Conservation (phyloP, 2,888 invertebrate species). For the Syrphus vitripennis region DNA sequence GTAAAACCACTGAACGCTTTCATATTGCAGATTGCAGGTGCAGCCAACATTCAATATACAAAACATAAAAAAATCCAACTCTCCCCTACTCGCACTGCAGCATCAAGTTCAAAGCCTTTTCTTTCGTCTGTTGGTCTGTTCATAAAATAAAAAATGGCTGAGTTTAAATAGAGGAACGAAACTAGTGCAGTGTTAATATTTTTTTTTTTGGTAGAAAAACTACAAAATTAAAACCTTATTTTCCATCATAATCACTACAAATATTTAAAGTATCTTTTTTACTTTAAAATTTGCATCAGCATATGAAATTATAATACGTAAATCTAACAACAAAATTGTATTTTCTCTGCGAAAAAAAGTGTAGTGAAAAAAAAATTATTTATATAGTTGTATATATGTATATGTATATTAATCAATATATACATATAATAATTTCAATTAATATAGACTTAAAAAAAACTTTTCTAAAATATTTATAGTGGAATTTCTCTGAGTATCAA, state of each 20-base stretch:
- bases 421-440: constrained; percentile 33
- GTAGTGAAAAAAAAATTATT: constrained; percentile 69
- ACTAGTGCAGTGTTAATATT: constrained; percentile 72
- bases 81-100: constrained; percentile 43
- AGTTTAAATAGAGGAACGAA: constrained; percentile 69
- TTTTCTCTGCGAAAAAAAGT: constrained; percentile 56
- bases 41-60: constrained; percentile 56
- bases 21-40: constrained; percentile 22
- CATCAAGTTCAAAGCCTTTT: constrained; percentile 70
- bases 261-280: constrained; percentile 52
- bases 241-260: constrained; percentile 47
- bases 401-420: constrained; percentile 16
- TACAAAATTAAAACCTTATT: constrained; percentile 64
- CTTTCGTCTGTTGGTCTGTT: neutral
- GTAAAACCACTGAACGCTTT: neutral
- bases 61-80: constrained; percentile 1
- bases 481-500: constrained; percentile 15
- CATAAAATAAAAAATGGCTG: constrained; percentile 74
- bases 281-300: constrained; percentile 59
- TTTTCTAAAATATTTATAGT: constrained; percentile 42
- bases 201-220: constrained; percentile 45
- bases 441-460: constrained; percentile 56
- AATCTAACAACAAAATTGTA: constrained; percentile 19
- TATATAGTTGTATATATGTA: constrained; percentile 25
- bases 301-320: constrained; percentile 24